Conservation (phyloP, 2,113 vertebrate genomes). For the Furnarius figulus region DNA sequence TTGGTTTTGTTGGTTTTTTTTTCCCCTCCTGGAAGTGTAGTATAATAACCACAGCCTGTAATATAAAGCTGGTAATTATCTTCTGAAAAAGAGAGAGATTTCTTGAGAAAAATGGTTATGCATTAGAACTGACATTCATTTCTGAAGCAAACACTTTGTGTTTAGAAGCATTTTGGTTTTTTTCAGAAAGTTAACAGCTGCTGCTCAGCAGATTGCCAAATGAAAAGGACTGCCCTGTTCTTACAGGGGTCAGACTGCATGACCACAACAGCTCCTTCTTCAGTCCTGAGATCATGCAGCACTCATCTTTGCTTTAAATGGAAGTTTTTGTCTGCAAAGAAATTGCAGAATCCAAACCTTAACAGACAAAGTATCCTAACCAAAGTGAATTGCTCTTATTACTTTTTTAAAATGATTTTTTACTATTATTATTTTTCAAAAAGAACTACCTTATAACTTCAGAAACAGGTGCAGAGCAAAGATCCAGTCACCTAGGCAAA, state of each 20-base stretch:
- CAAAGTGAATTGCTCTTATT: neutral
- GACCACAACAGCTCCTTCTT: neutral
- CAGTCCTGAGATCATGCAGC: neutral
- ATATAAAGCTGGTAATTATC: conserved; percentile 12
- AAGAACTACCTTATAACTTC: neutral
- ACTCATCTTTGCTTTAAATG: neutral
- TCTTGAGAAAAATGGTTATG: conserved; percentile 9
- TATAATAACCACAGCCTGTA: conserved; percentile 15
- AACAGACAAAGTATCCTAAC: neutral
- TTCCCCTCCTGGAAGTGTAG: neutral
- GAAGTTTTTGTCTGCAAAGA: neutral
- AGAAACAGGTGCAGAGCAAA: neutral
- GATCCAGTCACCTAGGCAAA: neutral
- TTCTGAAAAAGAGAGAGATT: neutral
- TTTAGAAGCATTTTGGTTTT: conserved; percentile 15
- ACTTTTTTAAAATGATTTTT: neutral
- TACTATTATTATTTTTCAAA: neutral
- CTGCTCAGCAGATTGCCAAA: conserved; percentile 56
- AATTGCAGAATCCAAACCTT: neutral
- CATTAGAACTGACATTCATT: neutral
- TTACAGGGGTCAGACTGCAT: neutral
- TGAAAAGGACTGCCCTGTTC: conserved; percentile 20
- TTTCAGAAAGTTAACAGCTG: conserved; percentile 65
- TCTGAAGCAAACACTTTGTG: neutral
- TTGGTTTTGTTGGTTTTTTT: neutral